Conservation (phyloP, 2,113 vertebrate species). For the Callipepla californica region DNA sequence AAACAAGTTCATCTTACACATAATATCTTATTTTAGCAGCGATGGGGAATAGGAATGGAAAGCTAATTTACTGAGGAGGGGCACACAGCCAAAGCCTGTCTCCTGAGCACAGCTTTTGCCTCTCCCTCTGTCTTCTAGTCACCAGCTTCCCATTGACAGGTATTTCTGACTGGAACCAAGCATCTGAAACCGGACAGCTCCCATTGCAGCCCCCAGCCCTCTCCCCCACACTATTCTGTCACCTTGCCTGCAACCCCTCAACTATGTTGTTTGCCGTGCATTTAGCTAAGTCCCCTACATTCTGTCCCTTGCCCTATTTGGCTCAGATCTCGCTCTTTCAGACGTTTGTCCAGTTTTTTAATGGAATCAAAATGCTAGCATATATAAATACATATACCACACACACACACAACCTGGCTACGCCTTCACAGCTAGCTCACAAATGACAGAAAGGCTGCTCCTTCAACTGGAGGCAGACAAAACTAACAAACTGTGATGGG, state of each 20-base stretch:
- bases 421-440: not conserved
- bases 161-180: not conserved
- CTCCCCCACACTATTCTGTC: not conserved
- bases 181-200: not conserved
- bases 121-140: not conserved
- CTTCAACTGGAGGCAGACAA: not conserved
- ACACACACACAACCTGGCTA: not conserved
- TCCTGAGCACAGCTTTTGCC: not conserved
- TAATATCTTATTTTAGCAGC: not conserved
- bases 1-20: not conserved
- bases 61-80: not conserved
- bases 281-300: not conserved
- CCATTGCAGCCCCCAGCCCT: not conserved
- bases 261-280: not conserved
- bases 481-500: not conserved
- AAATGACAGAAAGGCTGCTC: not conserved
- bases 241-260: not conserved
- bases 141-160: not conserved
- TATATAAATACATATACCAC: not conserved
- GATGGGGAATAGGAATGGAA: not conserved
- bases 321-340: not conserved
- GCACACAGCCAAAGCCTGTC: not conserved
- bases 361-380: not conserved
- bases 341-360: not conserved
- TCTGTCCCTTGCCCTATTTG: not conserved